Evolutionary conservation across 2,797 vertebrate genomes (phyloP), one percentile per base, ranked within the genome.

Genomic region (Monodelphis domestica): DNA sequence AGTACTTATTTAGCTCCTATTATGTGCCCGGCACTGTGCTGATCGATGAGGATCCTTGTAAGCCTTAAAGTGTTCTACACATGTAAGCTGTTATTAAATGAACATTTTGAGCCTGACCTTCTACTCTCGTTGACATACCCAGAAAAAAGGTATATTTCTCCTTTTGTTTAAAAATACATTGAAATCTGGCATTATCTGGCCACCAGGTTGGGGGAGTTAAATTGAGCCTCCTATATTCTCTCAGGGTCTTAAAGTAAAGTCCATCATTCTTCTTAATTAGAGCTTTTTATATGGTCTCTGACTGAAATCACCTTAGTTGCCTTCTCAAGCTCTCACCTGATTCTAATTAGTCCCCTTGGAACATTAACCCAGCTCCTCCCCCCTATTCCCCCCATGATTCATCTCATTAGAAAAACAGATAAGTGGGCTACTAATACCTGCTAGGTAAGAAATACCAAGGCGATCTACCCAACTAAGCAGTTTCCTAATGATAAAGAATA

Each of bases 241-340:
- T 96, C 97, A 98, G 89, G 99, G 98, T 98, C 98, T 98, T 98
- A 98, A 99, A 99, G 98, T 98, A 99, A 99, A 99, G 99, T 98
- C 99, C 98, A 99, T 99, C 99, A 99, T 98, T 99, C 99, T 99
- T 98, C 97, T 98, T 99, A 99, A 99, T 99, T 99, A 99, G 99
- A 98, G 96, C 98, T 98, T 99, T 99, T 99, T 98, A 98, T 98
- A 97, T 97, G 98, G 98, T 98, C 98, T 98, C 98, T 98, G 98
- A 98, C 99, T 98, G 98, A 99, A 99, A 99, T 99, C 98, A 99
- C 99, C 98, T 99, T 97, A 98, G 99, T 97, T 99, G 98, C 98
- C 98, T 98, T 98, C 98, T 98, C 98, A 88, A 98, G 98, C 98
- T 99, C 98, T 99, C 98, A 99, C 98, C 99, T 99, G 98, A 98